Evolutionary conservation across 1,140 invertebrate genomes (phyloP), one percentile per base, ranked within the genome.

Genomic region (Neelides sp.): DNA sequence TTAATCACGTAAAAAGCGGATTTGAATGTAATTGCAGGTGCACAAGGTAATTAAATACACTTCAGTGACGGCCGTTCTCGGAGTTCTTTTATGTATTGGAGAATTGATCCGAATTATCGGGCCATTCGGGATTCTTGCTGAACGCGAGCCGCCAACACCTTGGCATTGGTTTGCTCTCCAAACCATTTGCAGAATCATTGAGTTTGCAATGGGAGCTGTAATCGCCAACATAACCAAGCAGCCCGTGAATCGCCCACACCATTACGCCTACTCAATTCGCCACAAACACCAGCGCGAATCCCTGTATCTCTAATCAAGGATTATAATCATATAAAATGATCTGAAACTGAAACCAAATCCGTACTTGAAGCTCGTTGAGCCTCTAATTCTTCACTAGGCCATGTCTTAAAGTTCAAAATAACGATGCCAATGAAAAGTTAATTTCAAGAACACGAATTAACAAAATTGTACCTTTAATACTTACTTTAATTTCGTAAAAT

Each of bases 221-320:
- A 73, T 78, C 69, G 75, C 75, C 10, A 75, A 74, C 61, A 72
- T 77, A 51, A 76, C 74, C n/a, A 75, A 75, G 41, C 74, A 77
- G 53, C 71, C 76, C 1, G 68, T 69, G 8, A 73, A 72, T 55
- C 69, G 71, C 45, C 73, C 72, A 22, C 66, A 70, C 24, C 72
- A 74, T 48, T 70, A 68, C 46, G 70, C 68, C 49, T 73, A 72
- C 54, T 69, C 65, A 34, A 57, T 71, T 37, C 65, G 71, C 3
- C 59, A 72, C 24, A 73, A 73, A 53, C 66, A 68, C 34, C 54
- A 58, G 48, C 61, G 69, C 27, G 69, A 68, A 57, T 69, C 65
- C 57, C 66, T 69, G 48, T 70, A 68, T 49, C 67, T 71, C 49
- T 69, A 64, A 66, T 61, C 32, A 40, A 19, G 10, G 7, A 40